phyloP scores from a whole-genome alignment of 1,140 invertebrate genomes.

The Trissolcus basalis region DNA sequence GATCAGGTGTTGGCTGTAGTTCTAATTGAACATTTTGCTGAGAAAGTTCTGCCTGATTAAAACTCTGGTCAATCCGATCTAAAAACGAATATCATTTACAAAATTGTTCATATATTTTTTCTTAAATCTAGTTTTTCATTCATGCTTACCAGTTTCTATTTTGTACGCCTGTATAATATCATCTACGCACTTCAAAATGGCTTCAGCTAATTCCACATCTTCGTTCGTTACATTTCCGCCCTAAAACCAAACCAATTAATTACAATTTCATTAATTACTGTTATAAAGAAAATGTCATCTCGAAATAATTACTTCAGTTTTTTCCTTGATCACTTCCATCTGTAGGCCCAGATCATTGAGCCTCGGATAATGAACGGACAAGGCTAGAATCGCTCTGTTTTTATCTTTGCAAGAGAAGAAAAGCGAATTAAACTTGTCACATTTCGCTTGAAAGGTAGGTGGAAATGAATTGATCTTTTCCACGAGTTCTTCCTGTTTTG shows the following conservation, averaged over 20 bases:
- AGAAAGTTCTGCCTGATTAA: conserved; percentile 67
- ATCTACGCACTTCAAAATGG: conserved; percentile 53
- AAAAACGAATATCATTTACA: conserved; percentile 16
- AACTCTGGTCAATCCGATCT: conserved; percentile 62
- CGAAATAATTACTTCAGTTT: conserved; percentile 72
- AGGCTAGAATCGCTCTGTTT: conserved; percentile 58
- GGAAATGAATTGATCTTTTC: conserved; percentile 66
- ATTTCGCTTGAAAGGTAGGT: conserved; percentile 65
- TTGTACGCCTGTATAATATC: conserved; percentile 62
- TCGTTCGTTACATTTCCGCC: conserved; percentile 56
- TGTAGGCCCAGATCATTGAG: conserved; percentile 66
- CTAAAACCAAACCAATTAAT: too few relatives aligned
- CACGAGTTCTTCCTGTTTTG: conserved; percentile 60
- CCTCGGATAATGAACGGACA: conserved; percentile 60
- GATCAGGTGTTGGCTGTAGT: conserved; percentile 9
- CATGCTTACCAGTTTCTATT: conserved; percentile 73
- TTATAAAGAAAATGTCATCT: too few relatives aligned
- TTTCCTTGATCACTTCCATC: conserved; percentile 76
- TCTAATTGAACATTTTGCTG: conserved; percentile 11
- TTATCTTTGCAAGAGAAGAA: conserved; percentile 67
- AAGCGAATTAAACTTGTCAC: conserved; percentile 66
- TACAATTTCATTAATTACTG: too few relatives aligned
- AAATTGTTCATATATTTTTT: background rate
- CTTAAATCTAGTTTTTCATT: background rate
- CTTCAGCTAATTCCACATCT: conserved; percentile 63